Percentiles rank a stretch among this genome's conserved stretches.
Conservation (phyloP, 2,888 invertebrate genomes). For the Didymodactylos carnosus region DNA sequence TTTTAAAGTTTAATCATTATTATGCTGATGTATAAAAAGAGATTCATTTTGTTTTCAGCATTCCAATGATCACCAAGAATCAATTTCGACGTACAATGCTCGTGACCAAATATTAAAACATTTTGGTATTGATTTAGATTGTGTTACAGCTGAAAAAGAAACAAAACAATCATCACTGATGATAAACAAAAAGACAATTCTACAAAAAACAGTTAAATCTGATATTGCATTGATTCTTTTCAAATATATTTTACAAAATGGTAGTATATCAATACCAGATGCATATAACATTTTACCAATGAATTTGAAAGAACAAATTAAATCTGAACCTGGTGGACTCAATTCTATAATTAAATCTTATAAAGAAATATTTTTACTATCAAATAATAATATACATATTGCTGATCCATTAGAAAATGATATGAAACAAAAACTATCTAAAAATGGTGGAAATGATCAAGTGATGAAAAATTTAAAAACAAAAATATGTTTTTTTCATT, state of each 20-base stretch:
- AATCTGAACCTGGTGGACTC: conserved; percentile 7
- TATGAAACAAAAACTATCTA: not conserved
- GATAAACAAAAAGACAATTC: not conserved
- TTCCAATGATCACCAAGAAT: too few species aligned
- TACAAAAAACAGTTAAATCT: not conserved
- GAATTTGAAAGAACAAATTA: not conserved
- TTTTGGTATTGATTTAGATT: not conserved
- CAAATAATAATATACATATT: not conserved
- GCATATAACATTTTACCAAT: not conserved
- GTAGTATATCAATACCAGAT: not conserved
- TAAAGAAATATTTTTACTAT: not conserved
- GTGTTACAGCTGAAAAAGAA: not conserved
- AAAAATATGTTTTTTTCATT: conserved; percentile 7
- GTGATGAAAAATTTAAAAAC: conserved; percentile 8
- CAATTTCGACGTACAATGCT: not conserved
- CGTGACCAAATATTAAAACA: not conserved
- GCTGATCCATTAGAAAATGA: not conserved
- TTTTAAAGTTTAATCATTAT: too few species aligned
- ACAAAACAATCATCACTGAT: not conserved
- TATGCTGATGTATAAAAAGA: too few species aligned
- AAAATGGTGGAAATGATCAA: not conserved
- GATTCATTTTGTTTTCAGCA: too few species aligned
- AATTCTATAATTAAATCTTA: not conserved
- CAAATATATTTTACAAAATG: not conserved
- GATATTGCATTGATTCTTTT: not conserved